Percentiles rank a stretch among this genome's conserved stretches.
Evolutionary conservation across 2,797 vertebrate species (phyloP).

Genomic region (Macrochelys suwanniensis): DNA sequence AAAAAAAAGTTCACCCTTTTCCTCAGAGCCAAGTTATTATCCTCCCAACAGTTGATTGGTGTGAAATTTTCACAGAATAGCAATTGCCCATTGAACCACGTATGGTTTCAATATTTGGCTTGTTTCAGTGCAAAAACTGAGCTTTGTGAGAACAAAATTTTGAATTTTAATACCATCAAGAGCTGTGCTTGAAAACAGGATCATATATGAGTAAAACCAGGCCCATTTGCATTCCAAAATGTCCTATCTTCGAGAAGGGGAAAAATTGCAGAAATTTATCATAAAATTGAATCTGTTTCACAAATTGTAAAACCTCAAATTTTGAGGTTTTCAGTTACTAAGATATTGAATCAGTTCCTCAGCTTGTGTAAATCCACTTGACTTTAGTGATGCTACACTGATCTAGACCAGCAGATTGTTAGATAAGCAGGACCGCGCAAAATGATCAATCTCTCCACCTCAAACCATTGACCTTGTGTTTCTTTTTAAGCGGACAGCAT

Average conservation of each 20-base stretch:
- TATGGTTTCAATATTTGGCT: neutral
- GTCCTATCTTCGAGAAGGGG: neutral
- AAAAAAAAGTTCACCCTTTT: neutral
- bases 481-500: rapidly evolving
- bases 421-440: too few species aligned
- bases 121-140: neutral
- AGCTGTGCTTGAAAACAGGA: neutral
- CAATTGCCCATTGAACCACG: neutral
- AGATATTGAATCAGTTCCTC: neutral
- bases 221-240: neutral
- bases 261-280: neutral
- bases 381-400: neutral
- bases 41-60: neutral
- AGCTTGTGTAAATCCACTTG: neutral
- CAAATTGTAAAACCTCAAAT: neutral
- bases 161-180: neutral
- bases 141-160: neutral
- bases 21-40: neutral
- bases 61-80: neutral
- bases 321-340: neutral
- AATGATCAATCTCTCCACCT: neutral
- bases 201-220: neutral
- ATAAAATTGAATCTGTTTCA: neutral
- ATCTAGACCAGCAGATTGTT: neutral
- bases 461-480: neutral